Conservation (phyloP, 1,140 invertebrate genomes). For the Halyomorpha halys region DNA sequence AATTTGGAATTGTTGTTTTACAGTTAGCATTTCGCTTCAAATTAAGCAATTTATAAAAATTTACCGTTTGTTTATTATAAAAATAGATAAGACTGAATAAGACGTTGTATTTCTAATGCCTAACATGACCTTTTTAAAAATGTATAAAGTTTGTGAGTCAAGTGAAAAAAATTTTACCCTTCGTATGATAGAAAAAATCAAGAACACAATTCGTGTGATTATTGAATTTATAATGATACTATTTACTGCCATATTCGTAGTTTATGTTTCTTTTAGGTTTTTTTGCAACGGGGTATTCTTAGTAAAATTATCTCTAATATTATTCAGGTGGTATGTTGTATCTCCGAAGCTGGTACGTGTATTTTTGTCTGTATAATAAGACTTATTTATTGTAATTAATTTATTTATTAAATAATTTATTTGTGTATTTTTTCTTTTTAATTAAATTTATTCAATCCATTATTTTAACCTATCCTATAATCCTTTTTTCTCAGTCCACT, state of each 20-base stretch:
- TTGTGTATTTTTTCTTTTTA: background rate
- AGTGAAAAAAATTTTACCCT: no score
- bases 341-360: constrained; percentile 20
- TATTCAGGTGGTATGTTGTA: constrained; percentile 15
- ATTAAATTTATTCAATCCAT: no score
- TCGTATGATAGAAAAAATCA: background rate
- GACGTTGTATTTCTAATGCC: background rate
- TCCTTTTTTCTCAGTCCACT: no score
- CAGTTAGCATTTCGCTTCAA: no score
- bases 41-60: no score
- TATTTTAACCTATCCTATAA: no score
- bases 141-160: no score
- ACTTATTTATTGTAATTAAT: constrained; percentile 18
- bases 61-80: no score
- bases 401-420: constrained; percentile 18
- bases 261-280: background rate
- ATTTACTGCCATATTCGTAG: background rate
- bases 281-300: constrained; percentile 19
- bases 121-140: background rate
- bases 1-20: no score
- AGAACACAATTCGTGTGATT: background rate
- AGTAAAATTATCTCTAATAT: constrained; percentile 12
- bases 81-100: background rate
- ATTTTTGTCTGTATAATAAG: constrained; percentile 19
- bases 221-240: background rate